Evolutionary conservation across 2,797 vertebrate species (phyloP).

Genomic region (Anabas testudineus): DNA sequence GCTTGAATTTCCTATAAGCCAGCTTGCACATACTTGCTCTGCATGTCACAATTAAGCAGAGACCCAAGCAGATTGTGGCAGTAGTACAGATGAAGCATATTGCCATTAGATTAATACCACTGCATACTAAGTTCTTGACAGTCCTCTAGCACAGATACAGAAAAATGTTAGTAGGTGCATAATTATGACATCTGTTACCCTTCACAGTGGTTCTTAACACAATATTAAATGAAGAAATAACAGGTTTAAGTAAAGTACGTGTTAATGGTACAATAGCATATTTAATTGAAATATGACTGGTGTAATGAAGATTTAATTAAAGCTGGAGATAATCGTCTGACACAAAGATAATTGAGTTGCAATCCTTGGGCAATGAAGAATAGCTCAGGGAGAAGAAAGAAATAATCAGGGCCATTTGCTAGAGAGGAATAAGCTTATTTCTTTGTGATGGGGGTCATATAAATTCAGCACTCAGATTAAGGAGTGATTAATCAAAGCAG

Average conservation of each 20-base stretch:
- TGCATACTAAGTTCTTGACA: constrained; percentile 53
- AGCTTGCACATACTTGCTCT: constrained; percentile 49
- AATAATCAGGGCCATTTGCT: constrained; percentile 83
- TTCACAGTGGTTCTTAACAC: constrained; percentile 86
- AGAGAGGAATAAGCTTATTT: constrained; percentile 83
- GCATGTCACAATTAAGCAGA: constrained; percentile 73
- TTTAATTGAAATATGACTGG: constrained; percentile 95
- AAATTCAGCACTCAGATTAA: constrained; percentile 87
- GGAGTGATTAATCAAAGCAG: constrained; percentile 87
- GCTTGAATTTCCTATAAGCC: constrained; percentile 70
- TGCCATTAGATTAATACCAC: constrained; percentile 87
- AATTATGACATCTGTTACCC: constrained; percentile 96
- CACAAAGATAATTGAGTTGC: constrained; percentile 94
- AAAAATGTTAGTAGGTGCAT: constrained; percentile 92
- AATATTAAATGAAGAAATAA: constrained; percentile 90
- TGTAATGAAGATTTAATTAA: constrained; percentile 96
- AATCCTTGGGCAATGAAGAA: constrained; percentile 86
- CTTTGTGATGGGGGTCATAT: constrained; percentile 76
- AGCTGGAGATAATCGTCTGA: constrained; percentile 92
- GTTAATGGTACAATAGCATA: constrained; percentile 89
- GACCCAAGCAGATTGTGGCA: constrained; percentile 68
- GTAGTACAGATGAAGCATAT: constrained; percentile 83
- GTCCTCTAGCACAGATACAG: constrained; percentile 73
- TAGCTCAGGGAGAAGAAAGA: constrained; percentile 76
- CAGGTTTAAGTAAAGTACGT: constrained; percentile 89